phyloP scores from a whole-genome alignment of 2,888 invertebrate species.

The Nemurella pictetii region DNA sequence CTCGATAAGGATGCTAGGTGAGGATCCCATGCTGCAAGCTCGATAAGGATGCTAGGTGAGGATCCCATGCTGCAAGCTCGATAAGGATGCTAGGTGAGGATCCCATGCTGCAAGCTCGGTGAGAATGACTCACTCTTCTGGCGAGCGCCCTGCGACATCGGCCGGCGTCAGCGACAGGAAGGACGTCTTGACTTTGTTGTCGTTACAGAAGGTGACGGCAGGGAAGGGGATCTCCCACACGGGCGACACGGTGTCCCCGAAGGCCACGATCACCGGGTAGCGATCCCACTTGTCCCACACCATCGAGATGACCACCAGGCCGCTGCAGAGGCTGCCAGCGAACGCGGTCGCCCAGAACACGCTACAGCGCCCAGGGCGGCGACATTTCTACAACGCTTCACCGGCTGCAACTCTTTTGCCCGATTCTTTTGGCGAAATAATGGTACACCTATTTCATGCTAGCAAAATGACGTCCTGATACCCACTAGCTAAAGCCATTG shows the following conservation, averaged over 20 bases:
- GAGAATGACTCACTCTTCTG: not conserved
- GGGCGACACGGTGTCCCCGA: slow-evolving; percentile 57
- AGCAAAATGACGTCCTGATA: too few species aligned
- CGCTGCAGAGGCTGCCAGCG: not conserved
- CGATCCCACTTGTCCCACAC: slow-evolving; percentile 60
- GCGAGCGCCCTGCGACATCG: not conserved
- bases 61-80: too few species aligned
- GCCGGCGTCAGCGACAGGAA: not conserved
- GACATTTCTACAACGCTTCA: not conserved
- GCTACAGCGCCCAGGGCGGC: not conserved
- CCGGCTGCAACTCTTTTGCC: not conserved
- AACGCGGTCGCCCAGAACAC: slow-evolving; percentile 3
- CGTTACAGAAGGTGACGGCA: slow-evolving; percentile 5
- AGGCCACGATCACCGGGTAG: slow-evolving; percentile 55
- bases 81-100: too few species aligned
- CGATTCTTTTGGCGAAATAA: too few species aligned
- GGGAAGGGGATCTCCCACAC: slow-evolving; percentile 15
- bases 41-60: too few species aligned
- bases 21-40: too few species aligned
- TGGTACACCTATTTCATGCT: too few species aligned
- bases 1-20: too few species aligned
- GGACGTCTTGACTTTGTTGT: slow-evolving; percentile 13
- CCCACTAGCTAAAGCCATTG: too few species aligned
- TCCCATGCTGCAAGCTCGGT: too few species aligned
- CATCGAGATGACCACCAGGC: slow-evolving; percentile 57